Evolutionary conservation across 2,888 invertebrate species (phyloP).

Genomic region (Nomada fabriciana): DNA sequence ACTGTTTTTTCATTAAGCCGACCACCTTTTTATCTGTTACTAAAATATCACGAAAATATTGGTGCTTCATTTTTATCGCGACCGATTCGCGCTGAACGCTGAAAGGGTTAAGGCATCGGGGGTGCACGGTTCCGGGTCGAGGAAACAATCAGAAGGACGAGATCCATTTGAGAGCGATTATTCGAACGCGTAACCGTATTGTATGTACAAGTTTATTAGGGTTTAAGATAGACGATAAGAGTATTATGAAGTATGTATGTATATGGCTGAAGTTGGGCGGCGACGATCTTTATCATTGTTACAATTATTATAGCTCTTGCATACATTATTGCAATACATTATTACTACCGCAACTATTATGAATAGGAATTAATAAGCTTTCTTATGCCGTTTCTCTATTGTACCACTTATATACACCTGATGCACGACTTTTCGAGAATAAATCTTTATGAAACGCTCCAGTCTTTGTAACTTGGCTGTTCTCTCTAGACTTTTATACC

Average conservation of each 20-base stretch:
- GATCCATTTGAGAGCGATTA: conserved; percentile 12
- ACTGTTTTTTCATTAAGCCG: too few relatives aligned
- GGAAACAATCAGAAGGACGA: not conserved
- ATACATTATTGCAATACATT: conserved; percentile 62
- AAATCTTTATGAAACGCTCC: conserved; percentile 81
- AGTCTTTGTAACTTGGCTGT: conserved; percentile 68
- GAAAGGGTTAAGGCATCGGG: not conserved
- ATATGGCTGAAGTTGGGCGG: conserved; percentile 27
- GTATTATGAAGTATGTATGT: conserved; percentile 9
- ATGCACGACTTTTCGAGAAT: conserved; percentile 82
- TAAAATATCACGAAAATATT: too few relatives aligned
- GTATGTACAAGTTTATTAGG: conserved; percentile 47
- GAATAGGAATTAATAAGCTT: conserved; percentile 75
- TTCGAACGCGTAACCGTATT: conserved; percentile 45
- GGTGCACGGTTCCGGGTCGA: not conserved
- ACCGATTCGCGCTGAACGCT: not conserved
- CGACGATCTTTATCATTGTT: conserved; percentile 66
- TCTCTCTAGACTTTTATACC: conserved; percentile 32
- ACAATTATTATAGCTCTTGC: conserved; percentile 61
- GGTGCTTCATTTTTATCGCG: too few relatives aligned
- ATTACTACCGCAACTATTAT: conserved; percentile 63
- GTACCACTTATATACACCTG: conserved; percentile 80
- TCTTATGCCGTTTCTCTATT: conserved; percentile 82
- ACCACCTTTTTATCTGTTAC: too few relatives aligned
- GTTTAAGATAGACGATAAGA: conserved; percentile 37